Conservation (phyloP, 2,797 vertebrate genomes). For the Schizopygopsis pylzovi region DNA sequence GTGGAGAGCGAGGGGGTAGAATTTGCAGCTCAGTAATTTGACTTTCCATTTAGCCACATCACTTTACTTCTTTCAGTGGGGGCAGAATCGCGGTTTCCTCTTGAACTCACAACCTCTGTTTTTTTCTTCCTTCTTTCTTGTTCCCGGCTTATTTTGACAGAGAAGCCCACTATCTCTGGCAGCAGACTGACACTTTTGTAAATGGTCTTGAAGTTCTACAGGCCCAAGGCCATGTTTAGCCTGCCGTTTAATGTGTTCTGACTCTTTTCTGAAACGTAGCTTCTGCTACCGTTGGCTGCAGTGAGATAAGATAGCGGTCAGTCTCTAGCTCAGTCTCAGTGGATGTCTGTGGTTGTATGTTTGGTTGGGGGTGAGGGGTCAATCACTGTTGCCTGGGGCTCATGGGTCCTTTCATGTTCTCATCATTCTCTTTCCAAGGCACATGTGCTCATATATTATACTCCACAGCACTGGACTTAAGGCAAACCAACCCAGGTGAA, state of each 20-base stretch:
- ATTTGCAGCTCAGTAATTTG: conserved; percentile 68
- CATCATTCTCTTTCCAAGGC: conserved; percentile 60
- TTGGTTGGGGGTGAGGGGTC: conserved; percentile 18
- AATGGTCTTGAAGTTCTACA: conserved; percentile 42
- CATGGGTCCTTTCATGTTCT: conserved; percentile 67
- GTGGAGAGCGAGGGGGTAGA: conserved; percentile 60
- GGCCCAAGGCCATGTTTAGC: not conserved
- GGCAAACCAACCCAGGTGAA: not conserved
- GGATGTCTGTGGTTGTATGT: conserved; percentile 29
- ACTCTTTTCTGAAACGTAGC: not conserved
- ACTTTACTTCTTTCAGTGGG: conserved; percentile 42
- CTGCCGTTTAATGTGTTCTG: not conserved
- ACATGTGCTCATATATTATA: conserved; percentile 29
- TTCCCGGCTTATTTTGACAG: not conserved
- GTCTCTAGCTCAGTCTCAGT: not conserved
- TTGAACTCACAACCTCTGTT: conserved; percentile 24
- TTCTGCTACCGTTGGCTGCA: conserved; percentile 22
- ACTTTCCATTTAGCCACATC: conserved; percentile 71
- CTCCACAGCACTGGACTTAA: not conserved
- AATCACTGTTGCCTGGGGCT: conserved; percentile 40
- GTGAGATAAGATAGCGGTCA: conserved; percentile 34
- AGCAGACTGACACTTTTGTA: conserved; percentile 22
- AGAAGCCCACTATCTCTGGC: not conserved
- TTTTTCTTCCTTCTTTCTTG: not conserved
- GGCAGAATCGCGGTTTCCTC: conserved; percentile 25